Evolutionary conservation across 1,140 invertebrate species (phyloP).

Genomic region (Hylyphantes graminicola): DNA sequence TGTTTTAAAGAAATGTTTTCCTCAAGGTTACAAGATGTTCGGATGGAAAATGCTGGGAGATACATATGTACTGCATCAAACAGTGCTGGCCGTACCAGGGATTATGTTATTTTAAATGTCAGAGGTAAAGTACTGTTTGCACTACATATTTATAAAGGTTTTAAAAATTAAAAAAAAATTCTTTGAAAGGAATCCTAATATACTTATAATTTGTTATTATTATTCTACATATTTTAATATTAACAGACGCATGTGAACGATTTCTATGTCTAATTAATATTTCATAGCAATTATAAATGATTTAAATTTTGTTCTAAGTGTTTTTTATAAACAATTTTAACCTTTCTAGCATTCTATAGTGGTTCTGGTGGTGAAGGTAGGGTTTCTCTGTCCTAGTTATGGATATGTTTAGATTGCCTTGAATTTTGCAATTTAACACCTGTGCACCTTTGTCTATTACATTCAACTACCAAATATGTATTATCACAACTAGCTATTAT

Average conservation of each 20-base stretch:
- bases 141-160: too few species aligned
- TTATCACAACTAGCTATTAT: too few species aligned
- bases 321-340: background rate
- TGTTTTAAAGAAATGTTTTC: too few species aligned
- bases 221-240: background rate
- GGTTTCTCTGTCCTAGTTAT: background rate
- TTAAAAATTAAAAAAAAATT: constrained; percentile 4
- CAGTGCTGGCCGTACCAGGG: constrained; percentile 65
- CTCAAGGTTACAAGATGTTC: constrained; percentile 69
- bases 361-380: constrained; percentile 37
- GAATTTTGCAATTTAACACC: too few species aligned
- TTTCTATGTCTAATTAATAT: background rate
- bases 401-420: too few species aligned
- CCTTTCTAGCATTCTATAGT: constrained; percentile 36
- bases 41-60: constrained; percentile 74
- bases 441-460: too few species aligned
- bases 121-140: constrained; percentile 63
- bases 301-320: too few species aligned
- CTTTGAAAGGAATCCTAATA: too few species aligned
- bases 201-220: background rate
- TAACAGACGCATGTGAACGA: background rate
- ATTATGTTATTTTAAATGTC: constrained; percentile 67
- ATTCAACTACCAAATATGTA: too few species aligned
- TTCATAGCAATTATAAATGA: too few species aligned
- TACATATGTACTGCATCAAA: constrained; percentile 73